These are phyloP conservation scores for Heterodera carotae DNA, from an alignment of 1,140 invertebrate genomes.

Conservation along the genomic window DNA sequence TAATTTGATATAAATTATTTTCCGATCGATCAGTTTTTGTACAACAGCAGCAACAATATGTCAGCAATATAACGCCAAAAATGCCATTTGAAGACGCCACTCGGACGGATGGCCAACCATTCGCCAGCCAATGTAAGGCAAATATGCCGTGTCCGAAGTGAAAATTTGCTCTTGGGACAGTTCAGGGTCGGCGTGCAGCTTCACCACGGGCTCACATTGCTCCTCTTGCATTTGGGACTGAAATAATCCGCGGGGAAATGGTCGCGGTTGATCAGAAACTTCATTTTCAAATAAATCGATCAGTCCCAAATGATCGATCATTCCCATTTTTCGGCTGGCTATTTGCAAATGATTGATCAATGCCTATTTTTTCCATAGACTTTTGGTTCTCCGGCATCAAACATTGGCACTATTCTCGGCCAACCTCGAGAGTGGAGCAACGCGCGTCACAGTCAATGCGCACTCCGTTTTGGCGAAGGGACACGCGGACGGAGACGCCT, in stretches of 20 bases:
- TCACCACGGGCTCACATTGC: slow-evolving; percentile 48
- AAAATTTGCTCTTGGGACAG: slow-evolving; percentile 59
- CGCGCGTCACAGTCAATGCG: slow-evolving; percentile 50
- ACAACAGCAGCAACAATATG: slow-evolving; percentile 45
- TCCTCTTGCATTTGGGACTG: slow-evolving; percentile 50
- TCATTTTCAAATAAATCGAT: not conserved
- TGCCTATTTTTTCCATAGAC: too few relatives aligned
- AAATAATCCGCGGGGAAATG: slow-evolving; percentile 20
- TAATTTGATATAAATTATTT: too few relatives aligned
- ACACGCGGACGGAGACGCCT: slow-evolving; percentile 55
- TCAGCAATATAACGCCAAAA: slow-evolving; percentile 58
- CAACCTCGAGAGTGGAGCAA: slow-evolving; percentile 49
- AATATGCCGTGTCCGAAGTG: slow-evolving; percentile 53
- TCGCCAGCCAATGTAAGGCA: slow-evolving; percentile 59
- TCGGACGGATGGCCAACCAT: slow-evolving; percentile 62
- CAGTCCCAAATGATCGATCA: not conserved
- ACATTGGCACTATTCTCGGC: too few relatives aligned
- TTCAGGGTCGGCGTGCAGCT: slow-evolving; percentile 48
- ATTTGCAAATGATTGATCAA: too few relatives aligned
- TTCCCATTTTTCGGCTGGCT: too few relatives aligned
- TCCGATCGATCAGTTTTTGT: not conserved
- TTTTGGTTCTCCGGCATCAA: too few relatives aligned
- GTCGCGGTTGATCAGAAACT: not conserved
- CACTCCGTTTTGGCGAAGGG: slow-evolving; percentile 42
- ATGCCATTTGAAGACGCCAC: slow-evolving; percentile 61